Conservation (phyloP, 2,888 invertebrate species). For the Scrobipalpa costella region DNA sequence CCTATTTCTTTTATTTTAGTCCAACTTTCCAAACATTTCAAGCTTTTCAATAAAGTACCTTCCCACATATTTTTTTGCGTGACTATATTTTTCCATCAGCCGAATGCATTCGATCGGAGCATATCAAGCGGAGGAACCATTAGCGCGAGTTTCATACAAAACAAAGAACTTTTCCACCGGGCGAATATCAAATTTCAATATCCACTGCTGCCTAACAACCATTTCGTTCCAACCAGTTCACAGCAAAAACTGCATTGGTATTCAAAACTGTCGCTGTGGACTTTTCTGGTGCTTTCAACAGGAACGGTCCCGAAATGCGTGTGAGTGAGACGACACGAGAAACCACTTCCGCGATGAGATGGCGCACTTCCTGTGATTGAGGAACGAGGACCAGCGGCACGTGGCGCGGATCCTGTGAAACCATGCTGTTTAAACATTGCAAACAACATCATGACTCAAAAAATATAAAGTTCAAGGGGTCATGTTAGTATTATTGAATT, state of each 20-base stretch:
- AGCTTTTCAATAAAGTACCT: slow-evolving; percentile 33
- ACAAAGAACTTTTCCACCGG: slow-evolving; percentile 40
- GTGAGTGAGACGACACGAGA: slow-evolving; percentile 68
- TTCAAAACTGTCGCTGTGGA: background rate
- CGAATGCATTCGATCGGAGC: slow-evolving; percentile 63
- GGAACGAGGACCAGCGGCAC: slow-evolving; percentile 35
- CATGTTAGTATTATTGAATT: too few species aligned
- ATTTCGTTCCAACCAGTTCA: background rate
- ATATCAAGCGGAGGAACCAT: slow-evolving; percentile 64
- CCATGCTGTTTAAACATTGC: background rate
- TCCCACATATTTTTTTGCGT: slow-evolving; percentile 23
- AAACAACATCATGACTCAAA: background rate
- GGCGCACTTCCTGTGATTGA: slow-evolving; percentile 82
- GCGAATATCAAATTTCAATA: background rate
- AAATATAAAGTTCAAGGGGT: too few species aligned
- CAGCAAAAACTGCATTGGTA: background rate
- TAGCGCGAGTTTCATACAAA: slow-evolving; percentile 54
- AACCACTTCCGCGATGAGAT: slow-evolving; percentile 82
- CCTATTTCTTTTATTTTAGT: background rate
- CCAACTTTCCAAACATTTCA: slow-evolving; percentile 27
- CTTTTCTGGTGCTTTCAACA: slow-evolving; percentile 33
- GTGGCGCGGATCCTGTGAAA: slow-evolving; percentile 2
- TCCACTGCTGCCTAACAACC: background rate
- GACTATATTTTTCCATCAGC: slow-evolving; percentile 52
- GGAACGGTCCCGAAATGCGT: slow-evolving; percentile 39